Percentiles rank a stretch among this genome's conserved stretches.
phyloP scores from a whole-genome alignment of 2,888 invertebrate genomes.

The Trissolcus japonicus region DNA sequence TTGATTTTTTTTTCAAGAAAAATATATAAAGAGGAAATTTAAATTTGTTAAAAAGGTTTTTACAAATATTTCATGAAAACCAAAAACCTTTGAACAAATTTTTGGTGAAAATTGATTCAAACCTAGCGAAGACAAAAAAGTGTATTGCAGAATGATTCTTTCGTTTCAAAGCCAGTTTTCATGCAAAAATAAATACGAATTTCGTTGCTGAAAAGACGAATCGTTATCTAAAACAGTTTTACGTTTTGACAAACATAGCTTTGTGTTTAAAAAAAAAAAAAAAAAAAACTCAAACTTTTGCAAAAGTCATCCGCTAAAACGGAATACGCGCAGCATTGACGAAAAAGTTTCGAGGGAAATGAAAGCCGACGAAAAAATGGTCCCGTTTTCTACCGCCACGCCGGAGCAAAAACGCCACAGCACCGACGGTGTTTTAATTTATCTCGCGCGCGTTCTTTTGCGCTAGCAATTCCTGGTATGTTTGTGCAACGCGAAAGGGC shows the following conservation, averaged over 20 bases:
- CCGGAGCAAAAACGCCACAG: neutral
- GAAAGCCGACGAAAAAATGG: neutral
- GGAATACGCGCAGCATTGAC: neutral
- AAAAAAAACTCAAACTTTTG: too few relatives aligned
- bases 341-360: neutral
- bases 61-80: too few relatives aligned
- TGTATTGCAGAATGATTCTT: too few relatives aligned
- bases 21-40: too few relatives aligned
- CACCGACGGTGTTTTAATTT: constrained; percentile 21
- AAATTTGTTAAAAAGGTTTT: too few relatives aligned
- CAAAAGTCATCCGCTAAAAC: too few relatives aligned
- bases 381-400: neutral
- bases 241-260: neutral
- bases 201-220: constrained; percentile 25
- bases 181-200: constrained; percentile 13
- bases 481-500: constrained; percentile 20
- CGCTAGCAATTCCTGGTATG: constrained; percentile 5
- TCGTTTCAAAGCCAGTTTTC: constrained; percentile 7
- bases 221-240: constrained; percentile 22
- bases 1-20: too few relatives aligned
- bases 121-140: too few relatives aligned
- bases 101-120: too few relatives aligned
- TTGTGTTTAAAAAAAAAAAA: too few relatives aligned
- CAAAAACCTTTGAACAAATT: too few relatives aligned
- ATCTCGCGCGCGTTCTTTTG: constrained; percentile 17